Evolutionary conservation across 2,113 vertebrate species (phyloP), one percentile per base, ranked within the genome.

Genomic region (Ochotona princeps): DNA sequence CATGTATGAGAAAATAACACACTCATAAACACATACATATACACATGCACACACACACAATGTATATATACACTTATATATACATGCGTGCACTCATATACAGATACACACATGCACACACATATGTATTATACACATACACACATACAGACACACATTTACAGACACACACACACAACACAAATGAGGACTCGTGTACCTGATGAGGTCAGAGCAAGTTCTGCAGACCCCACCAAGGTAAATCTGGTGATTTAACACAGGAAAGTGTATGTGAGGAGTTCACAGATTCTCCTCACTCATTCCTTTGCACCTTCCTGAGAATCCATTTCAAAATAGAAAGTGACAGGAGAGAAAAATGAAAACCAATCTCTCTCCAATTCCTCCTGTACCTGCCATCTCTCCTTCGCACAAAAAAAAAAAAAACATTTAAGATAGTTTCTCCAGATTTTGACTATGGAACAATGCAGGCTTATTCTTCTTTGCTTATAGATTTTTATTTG

Each of bases 401-500:
- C 10, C 54, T 23, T 74, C 21, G 80, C 38, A 78, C 57, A 69
- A 63, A 93, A 25, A 79, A 8, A 94, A 8, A 90, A 96, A 69
- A 17, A 18, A 57, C 54, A 57, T 7, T 21, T 10, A 81, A 79
- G 57, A 8, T 65, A 79, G 66, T 11, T 90, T 93, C 47, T 85
- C 67, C 60, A 57, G 60, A 74, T 83, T 72, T 82, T 66, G 79
- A 79, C 61, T 81, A 79, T 67, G 8, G 54, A 88, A 74, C 7
- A 83, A 66, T 8, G 78, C 18, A 90, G 14, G 18, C 10, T 5
- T 65, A 44, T 57, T 76, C 92, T 95, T 57, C 25, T 63, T 93
- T 91, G 32, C 49, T 32, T 89, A 73, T 32, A 85, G 49, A 66
- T n/a, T 89, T 88, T 51, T n/a, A 8, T 88, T 83, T 96, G 67